A percentile compares a stretch with the other conserved stretches of the same genome.
phyloP scores from a whole-genome alignment of 2,888 invertebrate species.

The Brenthis ino region DNA sequence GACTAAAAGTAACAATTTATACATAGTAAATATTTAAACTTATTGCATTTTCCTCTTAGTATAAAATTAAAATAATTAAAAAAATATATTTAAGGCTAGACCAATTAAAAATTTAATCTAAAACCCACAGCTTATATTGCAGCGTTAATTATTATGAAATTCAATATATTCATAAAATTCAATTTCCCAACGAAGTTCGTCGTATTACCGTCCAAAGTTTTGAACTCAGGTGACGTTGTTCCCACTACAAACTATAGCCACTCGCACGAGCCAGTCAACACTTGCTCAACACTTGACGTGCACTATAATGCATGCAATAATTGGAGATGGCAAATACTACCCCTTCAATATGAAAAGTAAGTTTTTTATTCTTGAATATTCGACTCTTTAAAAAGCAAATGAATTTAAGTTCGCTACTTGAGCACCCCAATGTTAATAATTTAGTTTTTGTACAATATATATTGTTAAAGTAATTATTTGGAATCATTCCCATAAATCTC shows the following conservation, averaged over 20 bases:
- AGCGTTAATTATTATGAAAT: conserved; percentile 51
- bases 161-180: conserved; percentile 59
- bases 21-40: too few relatives aligned
- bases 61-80: too few relatives aligned
- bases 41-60: too few relatives aligned
- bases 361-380: neutral
- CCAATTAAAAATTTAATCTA: neutral
- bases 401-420: neutral
- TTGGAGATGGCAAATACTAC: conserved; percentile 25
- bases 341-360: conserved; percentile 6
- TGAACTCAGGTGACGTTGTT: conserved; percentile 73
- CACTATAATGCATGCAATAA: conserved; percentile 24
- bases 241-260: conserved; percentile 59
- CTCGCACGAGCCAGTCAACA: conserved; percentile 29
- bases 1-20: too few relatives aligned
- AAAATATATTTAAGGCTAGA: neutral
- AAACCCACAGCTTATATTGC: neutral
- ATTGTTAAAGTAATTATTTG: too few relatives aligned
- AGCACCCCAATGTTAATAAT: neutral
- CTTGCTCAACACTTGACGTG: conserved; percentile 23
- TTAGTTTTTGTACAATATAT: too few relatives aligned
- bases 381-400: neutral
- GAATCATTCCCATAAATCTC: too few relatives aligned
- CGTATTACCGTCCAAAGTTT: conserved; percentile 64
- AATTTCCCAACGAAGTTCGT: conserved; percentile 59